These are phyloP conservation scores for Trigoniulus corallinus DNA, from an alignment of 1,140 invertebrate species.

Conservation along the genomic window DNA sequence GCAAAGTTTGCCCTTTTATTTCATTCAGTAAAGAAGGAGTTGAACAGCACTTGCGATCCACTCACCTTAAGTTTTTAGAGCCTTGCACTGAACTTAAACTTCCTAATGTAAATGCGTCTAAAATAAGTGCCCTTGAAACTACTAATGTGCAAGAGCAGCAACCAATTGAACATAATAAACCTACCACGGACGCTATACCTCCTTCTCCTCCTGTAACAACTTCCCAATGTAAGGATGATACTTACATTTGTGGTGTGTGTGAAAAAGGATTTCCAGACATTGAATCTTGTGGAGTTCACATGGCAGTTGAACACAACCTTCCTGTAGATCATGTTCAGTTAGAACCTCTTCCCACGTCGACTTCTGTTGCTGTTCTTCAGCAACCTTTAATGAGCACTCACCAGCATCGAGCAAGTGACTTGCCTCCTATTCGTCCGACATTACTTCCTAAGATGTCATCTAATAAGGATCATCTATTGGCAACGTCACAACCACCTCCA, in stretches of 20 bases:
- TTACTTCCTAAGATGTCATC: not conserved
- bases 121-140: not conserved
- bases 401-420: not conserved
- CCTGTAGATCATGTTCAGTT: not conserved
- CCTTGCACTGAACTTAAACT: too few relatives aligned
- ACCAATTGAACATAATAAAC: not conserved
- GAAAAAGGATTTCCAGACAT: conserved; percentile 19
- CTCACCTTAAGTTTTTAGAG: too few relatives aligned
- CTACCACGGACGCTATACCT: not conserved
- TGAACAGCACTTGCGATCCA: conserved; percentile 16
- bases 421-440: not conserved
- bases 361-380: not conserved
- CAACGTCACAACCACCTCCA: too few relatives aligned
- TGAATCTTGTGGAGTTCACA: conserved; percentile 21
- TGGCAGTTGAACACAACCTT: conserved; percentile 12
- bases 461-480: too few relatives aligned
- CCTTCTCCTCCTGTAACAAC: too few relatives aligned
- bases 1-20: conserved; percentile 21
- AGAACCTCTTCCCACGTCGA: not conserved
- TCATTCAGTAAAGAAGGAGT: conserved; percentile 16
- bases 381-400: not conserved
- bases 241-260: conserved; percentile 23
- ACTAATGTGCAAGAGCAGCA: not conserved
- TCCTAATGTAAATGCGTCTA: too few relatives aligned
- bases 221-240: not conserved